These are phyloP conservation scores for Galerucella pusilla DNA, from an alignment of 2,888 invertebrate species.

Conservation along the genomic window DNA sequence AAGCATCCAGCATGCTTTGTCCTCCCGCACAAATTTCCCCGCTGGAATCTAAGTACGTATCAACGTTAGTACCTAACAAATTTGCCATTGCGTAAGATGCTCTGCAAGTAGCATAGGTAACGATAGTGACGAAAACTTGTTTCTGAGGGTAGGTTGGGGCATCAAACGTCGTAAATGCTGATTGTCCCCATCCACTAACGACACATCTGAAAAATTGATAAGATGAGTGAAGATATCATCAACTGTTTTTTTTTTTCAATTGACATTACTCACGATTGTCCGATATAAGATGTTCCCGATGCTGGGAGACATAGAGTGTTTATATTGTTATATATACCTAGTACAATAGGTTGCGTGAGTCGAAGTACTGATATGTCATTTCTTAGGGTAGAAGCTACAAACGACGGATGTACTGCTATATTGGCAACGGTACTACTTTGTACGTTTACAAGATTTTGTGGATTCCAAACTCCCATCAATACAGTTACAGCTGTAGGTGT, in stretches of 20 bases:
- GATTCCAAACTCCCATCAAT: conserved; percentile 56
- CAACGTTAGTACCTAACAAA: conserved; percentile 55
- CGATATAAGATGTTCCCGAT: conserved; percentile 28
- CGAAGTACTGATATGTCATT: conserved; percentile 86
- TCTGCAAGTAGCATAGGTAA: conserved; percentile 67
- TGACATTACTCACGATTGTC: conserved; percentile 24
- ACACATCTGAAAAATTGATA: conserved; percentile 64
- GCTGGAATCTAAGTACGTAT: conserved; percentile 56
- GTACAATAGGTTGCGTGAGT: conserved; percentile 70
- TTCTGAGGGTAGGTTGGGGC: conserved; percentile 71
- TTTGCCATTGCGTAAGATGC: conserved; percentile 51
- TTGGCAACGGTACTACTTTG: conserved; percentile 44
- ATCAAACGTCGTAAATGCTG: conserved; percentile 70
- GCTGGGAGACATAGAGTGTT: conserved; percentile 37
- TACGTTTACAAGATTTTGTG: conserved; percentile 43
- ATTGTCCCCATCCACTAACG: conserved; percentile 82
- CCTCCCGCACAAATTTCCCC: conserved; percentile 62
- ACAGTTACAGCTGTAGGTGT: conserved; percentile 50
- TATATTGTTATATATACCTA: conserved; percentile 68
- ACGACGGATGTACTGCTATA: conserved; percentile 70
- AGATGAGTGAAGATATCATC: background rate
- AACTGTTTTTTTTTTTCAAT: background rate
- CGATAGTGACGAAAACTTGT: conserved; percentile 80
- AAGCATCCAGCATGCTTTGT: conserved; percentile 56
- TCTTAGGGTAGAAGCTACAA: conserved; percentile 75